Conservation (phyloP, 1,140 invertebrate genomes). For the roundworm (Caenorhabditis elegans) region WBcel235 BX284604.4:4543001-4543500, state of each 20-base stretch:
- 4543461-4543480: too few species aligned
- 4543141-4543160: conserved; percentile 36
- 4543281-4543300: too few species aligned
- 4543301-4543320: too few species aligned
- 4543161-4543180: conserved; percentile 39
- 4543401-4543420: too few species aligned
- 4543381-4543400: too few species aligned
- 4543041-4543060: conserved; percentile 50
- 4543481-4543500: too few species aligned
- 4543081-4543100: conserved; percentile 53
- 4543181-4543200: conserved; percentile 39
- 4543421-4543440: too few species aligned
- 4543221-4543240: conserved; percentile 37
- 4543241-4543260: conserved; percentile 50
- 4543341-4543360: too few species aligned
- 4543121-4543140: conserved; percentile 57
- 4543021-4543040: conserved; percentile 51
- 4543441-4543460: too few species aligned
- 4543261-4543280: too few species aligned
- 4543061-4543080: conserved; percentile 52
- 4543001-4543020: too few species aligned
- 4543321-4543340: too few species aligned
- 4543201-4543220: conserved; percentile 43
- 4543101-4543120: conserved; percentile 55
- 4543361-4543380: not conserved